phyloP scores from a whole-genome alignment of 2,797 vertebrate genomes.

The Cephalopachus bancanus region DNA sequence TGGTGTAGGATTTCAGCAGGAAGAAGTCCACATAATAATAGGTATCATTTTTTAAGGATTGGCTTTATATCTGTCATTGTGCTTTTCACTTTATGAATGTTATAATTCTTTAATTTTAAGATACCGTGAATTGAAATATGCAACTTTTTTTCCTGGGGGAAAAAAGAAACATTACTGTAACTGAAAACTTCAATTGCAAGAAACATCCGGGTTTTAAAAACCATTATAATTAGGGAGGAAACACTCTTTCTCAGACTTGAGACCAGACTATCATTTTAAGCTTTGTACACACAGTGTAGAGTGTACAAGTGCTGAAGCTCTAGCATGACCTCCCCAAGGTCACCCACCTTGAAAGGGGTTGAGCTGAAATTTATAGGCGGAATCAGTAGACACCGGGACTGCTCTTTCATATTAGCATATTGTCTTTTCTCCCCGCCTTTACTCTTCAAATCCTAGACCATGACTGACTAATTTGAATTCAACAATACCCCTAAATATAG shows the following conservation, averaged over 20 bases:
- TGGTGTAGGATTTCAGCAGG: conserved; percentile 83
- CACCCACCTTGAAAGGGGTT: neutral
- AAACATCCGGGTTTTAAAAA: conserved; percentile 58
- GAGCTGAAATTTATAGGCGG: rapidly evolving
- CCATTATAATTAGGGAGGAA: neutral
- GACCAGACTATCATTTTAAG: neutral
- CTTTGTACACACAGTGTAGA: neutral
- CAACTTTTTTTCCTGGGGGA: neutral
- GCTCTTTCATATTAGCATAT: neutral
- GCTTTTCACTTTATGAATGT: conserved; percentile 66
- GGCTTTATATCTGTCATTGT: conserved; percentile 67
- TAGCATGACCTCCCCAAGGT: neutral
- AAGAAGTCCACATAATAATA: conserved; percentile 83
- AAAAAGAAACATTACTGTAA: conserved; percentile 67
- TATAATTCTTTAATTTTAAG: conserved; percentile 65
- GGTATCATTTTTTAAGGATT: conserved; percentile 62
- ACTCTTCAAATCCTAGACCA: conserved; percentile 62
- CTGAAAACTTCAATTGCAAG: conserved; percentile 36
- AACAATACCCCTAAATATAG: conserved; percentile 78
- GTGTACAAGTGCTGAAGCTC: neutral
- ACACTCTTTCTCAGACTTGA: conserved; percentile 4
- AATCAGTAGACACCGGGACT: rapidly evolving
- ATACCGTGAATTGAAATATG: conserved; percentile 65
- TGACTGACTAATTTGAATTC: conserved; percentile 66
- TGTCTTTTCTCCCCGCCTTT: neutral